Evolutionary conservation across 35 echinoderm and acorn worm genomes (phyloP).

Genomic region (Amphiura filiformis): DNA sequence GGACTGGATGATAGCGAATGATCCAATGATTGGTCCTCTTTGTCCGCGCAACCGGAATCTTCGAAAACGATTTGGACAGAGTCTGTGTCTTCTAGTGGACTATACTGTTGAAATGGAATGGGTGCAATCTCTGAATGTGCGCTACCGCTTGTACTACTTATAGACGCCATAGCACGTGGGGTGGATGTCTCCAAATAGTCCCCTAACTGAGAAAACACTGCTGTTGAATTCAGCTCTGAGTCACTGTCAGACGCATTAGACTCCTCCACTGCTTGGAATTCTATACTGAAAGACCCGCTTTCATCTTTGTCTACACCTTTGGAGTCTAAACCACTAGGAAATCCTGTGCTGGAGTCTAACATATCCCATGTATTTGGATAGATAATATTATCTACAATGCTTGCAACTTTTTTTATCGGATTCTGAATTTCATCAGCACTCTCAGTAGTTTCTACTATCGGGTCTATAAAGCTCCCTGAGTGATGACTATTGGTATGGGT

Average conservation of each 20-base stretch:
- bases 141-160: not conserved
- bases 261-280: constrained; percentile 21
- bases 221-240: constrained; percentile 7
- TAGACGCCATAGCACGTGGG: not conserved
- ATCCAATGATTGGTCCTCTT: not conserved
- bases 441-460: not conserved
- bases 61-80: constrained; percentile 72
- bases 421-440: not conserved
- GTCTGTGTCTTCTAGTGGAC: not conserved
- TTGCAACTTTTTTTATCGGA: not conserved
- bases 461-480: not conserved
- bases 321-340: not conserved
- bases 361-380: not conserved
- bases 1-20: not conserved
- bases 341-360: not conserved
- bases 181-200: not conserved
- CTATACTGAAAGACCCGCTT: constrained; percentile 75
- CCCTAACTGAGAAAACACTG: not conserved
- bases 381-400: constrained; percentile 5
- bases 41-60: constrained; percentile 14
- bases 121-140: not conserved
- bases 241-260: constrained; percentile 7
- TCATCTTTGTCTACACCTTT: constrained; percentile 26
- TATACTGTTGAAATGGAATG: constrained; percentile 41
- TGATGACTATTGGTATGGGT: constrained; percentile 17